Evolutionary conservation across 1,140 invertebrate species (phyloP).

Genomic region (Glomeris maerens): DNA sequence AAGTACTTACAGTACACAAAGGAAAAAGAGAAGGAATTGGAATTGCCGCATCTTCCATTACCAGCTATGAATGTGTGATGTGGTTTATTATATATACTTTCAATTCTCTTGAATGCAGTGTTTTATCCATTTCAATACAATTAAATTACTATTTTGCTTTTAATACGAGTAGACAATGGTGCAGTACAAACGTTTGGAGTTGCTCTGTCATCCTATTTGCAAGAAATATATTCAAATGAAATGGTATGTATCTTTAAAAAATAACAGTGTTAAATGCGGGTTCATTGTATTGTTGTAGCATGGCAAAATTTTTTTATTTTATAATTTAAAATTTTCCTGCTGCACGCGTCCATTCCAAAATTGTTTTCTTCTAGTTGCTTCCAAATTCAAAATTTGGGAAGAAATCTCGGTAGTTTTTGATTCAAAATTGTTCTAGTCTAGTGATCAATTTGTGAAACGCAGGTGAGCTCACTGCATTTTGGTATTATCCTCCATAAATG

Average conservation of each 20-base stretch:
- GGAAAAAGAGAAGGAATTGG: conserved; percentile 8
- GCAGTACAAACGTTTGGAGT: conserved; percentile 57
- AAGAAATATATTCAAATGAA: conserved; percentile 72
- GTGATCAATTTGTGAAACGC: too few species aligned
- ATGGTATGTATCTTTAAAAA: conserved; percentile 44
- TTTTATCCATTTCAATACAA: not conserved
- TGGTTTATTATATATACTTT: not conserved
- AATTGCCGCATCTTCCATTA: not conserved
- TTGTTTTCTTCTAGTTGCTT: too few species aligned
- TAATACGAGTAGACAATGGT: conserved; percentile 65
- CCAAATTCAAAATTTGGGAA: too few species aligned
- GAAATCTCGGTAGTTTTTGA: too few species aligned
- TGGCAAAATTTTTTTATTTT: too few species aligned
- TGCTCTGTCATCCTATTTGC: conserved; percentile 62
- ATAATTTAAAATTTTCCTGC: too few species aligned
- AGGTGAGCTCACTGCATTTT: too few species aligned
- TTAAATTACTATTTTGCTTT: conserved; percentile 4
- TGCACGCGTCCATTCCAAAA: too few species aligned
- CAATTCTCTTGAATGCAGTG: not conserved
- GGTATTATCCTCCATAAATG: too few species aligned
- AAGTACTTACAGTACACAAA: conserved; percentile 8
- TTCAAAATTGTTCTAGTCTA: too few species aligned
- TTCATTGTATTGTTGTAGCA: too few species aligned
- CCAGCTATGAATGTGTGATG: conserved; percentile 12
- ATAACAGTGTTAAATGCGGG: too few species aligned